A percentile compares a stretch with the other conserved stretches of the same genome.
phyloP scores from a whole-genome alignment of 2,797 vertebrate genomes.

The Spinus pinus region DNA sequence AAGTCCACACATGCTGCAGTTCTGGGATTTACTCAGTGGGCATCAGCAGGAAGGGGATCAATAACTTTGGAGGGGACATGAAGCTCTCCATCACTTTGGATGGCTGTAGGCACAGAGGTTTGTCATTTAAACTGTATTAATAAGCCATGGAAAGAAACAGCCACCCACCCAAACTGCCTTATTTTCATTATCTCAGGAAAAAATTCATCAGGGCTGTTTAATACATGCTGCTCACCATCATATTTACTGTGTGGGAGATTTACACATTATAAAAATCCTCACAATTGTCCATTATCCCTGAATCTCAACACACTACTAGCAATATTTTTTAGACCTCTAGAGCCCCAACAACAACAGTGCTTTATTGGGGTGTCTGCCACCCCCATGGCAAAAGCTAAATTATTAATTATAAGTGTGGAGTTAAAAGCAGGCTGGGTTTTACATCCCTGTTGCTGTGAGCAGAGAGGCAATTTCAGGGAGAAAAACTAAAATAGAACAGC shows the following conservation, averaged over 20 bases:
- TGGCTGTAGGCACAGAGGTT: not conserved
- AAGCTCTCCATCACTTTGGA: not conserved
- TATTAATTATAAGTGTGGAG: not conserved
- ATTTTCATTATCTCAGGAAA: not conserved
- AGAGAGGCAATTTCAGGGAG: not conserved
- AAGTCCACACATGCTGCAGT: fast-evolving
- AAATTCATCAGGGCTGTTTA: not conserved
- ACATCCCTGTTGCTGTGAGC: not conserved
- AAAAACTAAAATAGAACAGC: not conserved
- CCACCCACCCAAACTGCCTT: not conserved
- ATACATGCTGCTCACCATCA: fast-evolving
- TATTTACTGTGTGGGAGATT: not conserved
- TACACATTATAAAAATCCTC: not conserved
- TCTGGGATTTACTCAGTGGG: not conserved
- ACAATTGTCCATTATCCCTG: not conserved
- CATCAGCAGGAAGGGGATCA: not conserved
- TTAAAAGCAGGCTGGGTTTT: not conserved
- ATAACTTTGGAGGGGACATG: not conserved
- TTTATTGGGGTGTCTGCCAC: not conserved
- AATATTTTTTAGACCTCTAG: not conserved
- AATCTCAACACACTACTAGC: not conserved
- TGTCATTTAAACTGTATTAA: not conserved
- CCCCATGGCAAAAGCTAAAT: not conserved
- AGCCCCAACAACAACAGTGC: not conserved
- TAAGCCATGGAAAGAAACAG: not conserved